Conservation (phyloP, 2,797 vertebrate genomes). For the Acrossocheilus fasciatus region DNA sequence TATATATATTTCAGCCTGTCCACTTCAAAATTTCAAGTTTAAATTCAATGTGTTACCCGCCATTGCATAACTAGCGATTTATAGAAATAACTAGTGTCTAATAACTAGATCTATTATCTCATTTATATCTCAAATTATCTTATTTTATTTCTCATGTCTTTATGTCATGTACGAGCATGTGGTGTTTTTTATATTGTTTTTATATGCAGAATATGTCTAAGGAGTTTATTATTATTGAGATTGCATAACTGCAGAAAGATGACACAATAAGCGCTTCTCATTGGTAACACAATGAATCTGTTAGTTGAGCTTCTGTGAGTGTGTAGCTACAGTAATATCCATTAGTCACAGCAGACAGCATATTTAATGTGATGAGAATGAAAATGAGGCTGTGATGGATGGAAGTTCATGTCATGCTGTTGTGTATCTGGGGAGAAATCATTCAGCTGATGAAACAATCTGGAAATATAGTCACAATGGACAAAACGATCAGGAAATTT, state of each 20-base stretch:
- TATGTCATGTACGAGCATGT: neutral
- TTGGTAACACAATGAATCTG: neutral
- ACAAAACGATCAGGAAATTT: neutral
- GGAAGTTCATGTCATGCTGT: neutral
- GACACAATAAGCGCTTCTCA: neutral
- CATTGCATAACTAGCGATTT: neutral
- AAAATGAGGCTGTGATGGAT: constrained; percentile 30
- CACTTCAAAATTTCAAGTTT: neutral
- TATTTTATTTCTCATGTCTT: neutral
- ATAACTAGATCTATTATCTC: neutral
- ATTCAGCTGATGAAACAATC: constrained; percentile 4
- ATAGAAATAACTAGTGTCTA: neutral
- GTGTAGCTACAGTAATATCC: constrained; percentile 9
- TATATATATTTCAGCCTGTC: no score
- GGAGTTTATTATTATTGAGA: neutral
- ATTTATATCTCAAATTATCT: neutral
- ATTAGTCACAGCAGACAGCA: constrained; percentile 13
- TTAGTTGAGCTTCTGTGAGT: neutral
- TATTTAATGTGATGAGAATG: constrained; percentile 7
- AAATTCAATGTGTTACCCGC: neutral
- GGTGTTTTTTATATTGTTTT: neutral
- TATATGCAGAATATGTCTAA: neutral
- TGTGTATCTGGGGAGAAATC: constrained; percentile 17
- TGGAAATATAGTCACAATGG: neutral
- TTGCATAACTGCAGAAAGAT: neutral